Percentiles rank a stretch among this genome's conserved stretches.
Conservation (phyloP, 1,140 invertebrate species). For the Helicorthomorpha holstii region DNA sequence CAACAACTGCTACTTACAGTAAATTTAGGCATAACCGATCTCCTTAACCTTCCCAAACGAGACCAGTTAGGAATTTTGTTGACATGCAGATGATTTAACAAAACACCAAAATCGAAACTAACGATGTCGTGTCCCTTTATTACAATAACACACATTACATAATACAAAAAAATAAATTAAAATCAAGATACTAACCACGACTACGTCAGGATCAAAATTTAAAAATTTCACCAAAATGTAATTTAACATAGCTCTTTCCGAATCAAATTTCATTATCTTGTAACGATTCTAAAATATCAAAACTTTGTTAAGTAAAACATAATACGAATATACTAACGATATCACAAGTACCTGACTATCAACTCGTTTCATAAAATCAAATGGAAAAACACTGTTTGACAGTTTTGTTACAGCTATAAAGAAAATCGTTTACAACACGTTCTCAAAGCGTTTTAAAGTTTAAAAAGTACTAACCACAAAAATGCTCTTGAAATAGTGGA, state of each 20-base stretch:
- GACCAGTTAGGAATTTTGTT: constrained; percentile 76
- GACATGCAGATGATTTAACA: constrained; percentile 60
- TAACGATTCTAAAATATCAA: constrained; percentile 4
- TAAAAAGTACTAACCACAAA: constrained; percentile 46
- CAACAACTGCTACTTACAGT: constrained; percentile 14
- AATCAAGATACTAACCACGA: constrained; percentile 36
- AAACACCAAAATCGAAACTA: constrained; percentile 69
- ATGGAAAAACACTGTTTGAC: constrained; percentile 56
- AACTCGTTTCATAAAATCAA: constrained; percentile 44
- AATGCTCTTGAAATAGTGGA: constrained; percentile 63
- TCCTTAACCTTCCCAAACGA: constrained; percentile 62
- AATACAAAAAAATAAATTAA: not conserved
- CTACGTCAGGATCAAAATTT: constrained; percentile 78
- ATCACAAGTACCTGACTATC: constrained; percentile 41
- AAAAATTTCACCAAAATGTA: constrained; percentile 67
- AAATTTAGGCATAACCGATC: constrained; percentile 39
- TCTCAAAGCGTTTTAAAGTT: not conserved
- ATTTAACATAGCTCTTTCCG: constrained; percentile 66
- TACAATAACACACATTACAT: not conserved
- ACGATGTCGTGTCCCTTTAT: constrained; percentile 64
- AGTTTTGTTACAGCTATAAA: constrained; percentile 59
- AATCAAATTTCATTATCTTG: constrained; percentile 58
- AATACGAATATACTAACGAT: not conserved
- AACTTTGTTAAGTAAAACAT: not conserved
- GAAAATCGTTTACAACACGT: not conserved